Conservation (phyloP, 2,888 invertebrate species). For the Cistogaster globosa region DNA sequence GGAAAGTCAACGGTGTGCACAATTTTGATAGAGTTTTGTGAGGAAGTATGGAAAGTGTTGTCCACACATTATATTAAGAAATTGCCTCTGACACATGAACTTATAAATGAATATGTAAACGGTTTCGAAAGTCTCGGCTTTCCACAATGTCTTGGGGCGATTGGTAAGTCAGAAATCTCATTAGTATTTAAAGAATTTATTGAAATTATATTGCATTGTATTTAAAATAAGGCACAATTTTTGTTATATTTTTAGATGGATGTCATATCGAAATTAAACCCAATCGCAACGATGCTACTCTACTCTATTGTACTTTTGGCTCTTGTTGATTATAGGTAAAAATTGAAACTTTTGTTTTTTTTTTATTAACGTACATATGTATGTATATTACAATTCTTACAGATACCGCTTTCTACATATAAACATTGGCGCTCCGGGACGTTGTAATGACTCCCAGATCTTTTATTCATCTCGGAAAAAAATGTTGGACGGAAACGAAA, state of each 20-base stretch:
- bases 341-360: background rate
- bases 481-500: constrained; percentile 5
- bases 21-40: constrained; percentile 19
- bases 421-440: constrained; percentile 41
- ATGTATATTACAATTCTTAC: background rate
- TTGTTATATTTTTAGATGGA: background rate
- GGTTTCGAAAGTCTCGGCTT: constrained; percentile 13
- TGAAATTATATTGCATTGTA: no score
- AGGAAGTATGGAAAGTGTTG: constrained; percentile 17
- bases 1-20: constrained; percentile 20
- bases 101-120: constrained; percentile 12
- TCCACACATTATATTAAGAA: constrained; percentile 29
- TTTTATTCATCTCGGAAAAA: background rate
- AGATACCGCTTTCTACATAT: constrained; percentile 30
- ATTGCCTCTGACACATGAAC: constrained; percentile 12
- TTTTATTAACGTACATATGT: background rate
- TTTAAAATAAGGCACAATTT: background rate
- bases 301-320: constrained; percentile 2
- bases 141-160: constrained; percentile 24
- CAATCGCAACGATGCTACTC: background rate
- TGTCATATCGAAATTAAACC: constrained; percentile 25
- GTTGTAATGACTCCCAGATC: constrained; percentile 30
- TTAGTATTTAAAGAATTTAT: no score
- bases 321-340: constrained; percentile 2
- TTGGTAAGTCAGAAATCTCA: constrained; percentile 8